phyloP scores from a whole-genome alignment of 2,797 vertebrate species.

The Hephaestus fuliginosus region DNA sequence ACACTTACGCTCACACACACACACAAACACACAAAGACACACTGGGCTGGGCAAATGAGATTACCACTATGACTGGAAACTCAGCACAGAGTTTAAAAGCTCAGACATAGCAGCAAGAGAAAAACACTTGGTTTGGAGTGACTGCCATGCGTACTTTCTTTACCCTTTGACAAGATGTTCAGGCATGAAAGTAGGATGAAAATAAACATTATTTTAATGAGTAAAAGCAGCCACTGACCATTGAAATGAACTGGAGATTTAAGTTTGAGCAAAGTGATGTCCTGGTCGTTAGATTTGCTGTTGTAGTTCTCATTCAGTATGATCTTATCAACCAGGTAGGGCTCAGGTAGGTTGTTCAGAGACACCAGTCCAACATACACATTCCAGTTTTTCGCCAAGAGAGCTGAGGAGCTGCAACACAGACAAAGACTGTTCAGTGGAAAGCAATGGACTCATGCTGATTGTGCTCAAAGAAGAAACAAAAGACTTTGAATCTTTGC shows the following conservation, averaged over 20 bases:
- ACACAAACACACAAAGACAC: slow-evolving; percentile 26
- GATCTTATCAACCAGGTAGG: slow-evolving; percentile 85
- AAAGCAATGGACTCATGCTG: not conserved
- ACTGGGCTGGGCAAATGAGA: slow-evolving; percentile 26
- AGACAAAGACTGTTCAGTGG: not conserved
- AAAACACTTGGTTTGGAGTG: not conserved
- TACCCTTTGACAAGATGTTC: not conserved
- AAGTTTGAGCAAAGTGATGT: slow-evolving; percentile 90
- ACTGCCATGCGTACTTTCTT: not conserved
- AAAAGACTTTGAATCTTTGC: not conserved
- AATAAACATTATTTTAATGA: not conserved
- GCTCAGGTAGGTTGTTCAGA: slow-evolving; percentile 68
- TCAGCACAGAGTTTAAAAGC: slow-evolving; percentile 22
- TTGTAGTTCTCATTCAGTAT: slow-evolving; percentile 89
- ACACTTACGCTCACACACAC: not conserved
- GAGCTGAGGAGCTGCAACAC: slow-evolving; percentile 30
- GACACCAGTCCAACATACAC: slow-evolving; percentile 87
- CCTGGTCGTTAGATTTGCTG: slow-evolving; percentile 83
- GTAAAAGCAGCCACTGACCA: slow-evolving; percentile 67
- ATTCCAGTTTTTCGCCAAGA: slow-evolving; percentile 81
- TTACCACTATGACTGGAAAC: slow-evolving; percentile 27
- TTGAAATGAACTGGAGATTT: slow-evolving; percentile 66
- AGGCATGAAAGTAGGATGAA: not conserved
- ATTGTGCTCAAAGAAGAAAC: not conserved
- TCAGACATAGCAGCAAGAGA: slow-evolving; percentile 9